Evolutionary conservation across 2,113 vertebrate genomes (phyloP), one percentile per base, ranked within the genome.

Genomic region (Jacana jacana): DNA sequence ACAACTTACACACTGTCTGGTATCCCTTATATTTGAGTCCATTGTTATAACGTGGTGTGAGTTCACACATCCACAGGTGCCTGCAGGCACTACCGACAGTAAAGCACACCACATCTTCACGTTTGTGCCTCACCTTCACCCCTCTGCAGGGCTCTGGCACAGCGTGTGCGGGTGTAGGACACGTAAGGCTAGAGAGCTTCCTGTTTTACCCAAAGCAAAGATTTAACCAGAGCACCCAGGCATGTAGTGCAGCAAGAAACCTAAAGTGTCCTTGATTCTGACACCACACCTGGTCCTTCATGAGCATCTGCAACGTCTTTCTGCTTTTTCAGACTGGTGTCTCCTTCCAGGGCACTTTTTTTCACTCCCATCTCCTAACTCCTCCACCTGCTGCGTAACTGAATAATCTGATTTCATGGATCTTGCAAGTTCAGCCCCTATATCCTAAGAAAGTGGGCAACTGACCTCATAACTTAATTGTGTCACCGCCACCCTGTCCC

Each of bases 381-480:
- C 66, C 89, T 91, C 44, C 16, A 82, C 79, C 42, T 91, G 58
- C 82, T 89, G 22, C 80, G 75, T 76, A 66, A 42, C 40, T 80
- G 71, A 77, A 83, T 70, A 93, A 77, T 79, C 78, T 93, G 37
- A 81, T 88, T 89, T 81, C 66, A 76, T 72, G 85, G 75, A 77
- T 85, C 63, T 79, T 69, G 17, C 72, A 79, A 79, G 57, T 84
- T 89, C 69, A 86, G 42, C 20, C 44, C 20, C 44, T 66, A 1
- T 57, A 27, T 70, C 61, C 35, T 64, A 18, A 61, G 60, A 68
- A 81, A 84, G 30, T 51, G 84, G 39, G 23, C 93, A 71, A 1
- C n/a, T 72, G 82, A 44, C 58, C 40, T 83, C 68, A 46, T 66
- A 49, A 49, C 61, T 79, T 68, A 77, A 35, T 18, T 91, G 35